Conservation (phyloP, 2,113 vertebrate genomes). For the Xiphorhynchus elegans region DNA sequence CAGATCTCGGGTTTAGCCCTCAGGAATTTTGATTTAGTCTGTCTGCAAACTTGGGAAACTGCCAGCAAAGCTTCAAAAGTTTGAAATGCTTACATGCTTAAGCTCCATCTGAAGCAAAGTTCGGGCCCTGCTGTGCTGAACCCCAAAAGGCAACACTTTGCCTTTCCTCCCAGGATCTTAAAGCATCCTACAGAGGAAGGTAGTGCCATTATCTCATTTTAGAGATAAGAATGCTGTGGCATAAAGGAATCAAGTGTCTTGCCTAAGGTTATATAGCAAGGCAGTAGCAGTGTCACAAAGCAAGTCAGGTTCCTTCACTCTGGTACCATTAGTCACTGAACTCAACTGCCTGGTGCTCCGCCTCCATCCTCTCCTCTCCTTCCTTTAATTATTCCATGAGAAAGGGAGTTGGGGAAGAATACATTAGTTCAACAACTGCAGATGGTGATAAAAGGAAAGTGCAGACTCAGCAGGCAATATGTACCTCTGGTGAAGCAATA, state of each 20-base stretch:
- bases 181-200: not conserved
- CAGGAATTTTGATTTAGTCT: not conserved
- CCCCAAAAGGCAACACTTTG: not conserved
- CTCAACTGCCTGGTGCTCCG: not conserved
- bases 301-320: not conserved
- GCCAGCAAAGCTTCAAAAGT: not conserved
- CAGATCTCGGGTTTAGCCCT: not conserved
- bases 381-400: not conserved
- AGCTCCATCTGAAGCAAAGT: not conserved
- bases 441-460: not conserved
- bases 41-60: not conserved
- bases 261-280: not conserved
- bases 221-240: not conserved
- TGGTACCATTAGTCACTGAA: not conserved
- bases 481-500: not conserved
- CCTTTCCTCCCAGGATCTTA: not conserved
- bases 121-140: not conserved
- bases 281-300: not conserved
- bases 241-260: not conserved
- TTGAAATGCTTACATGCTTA: not conserved
- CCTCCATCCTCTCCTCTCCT: not conserved
- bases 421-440: not conserved
- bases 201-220: not conserved
- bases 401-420: not conserved
- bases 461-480: not conserved